Percentiles rank a stretch among this genome's conserved stretches.
phyloP scores from a whole-genome alignment of 2,888 invertebrate species.

The Eugnorisma glareosa region DNA sequence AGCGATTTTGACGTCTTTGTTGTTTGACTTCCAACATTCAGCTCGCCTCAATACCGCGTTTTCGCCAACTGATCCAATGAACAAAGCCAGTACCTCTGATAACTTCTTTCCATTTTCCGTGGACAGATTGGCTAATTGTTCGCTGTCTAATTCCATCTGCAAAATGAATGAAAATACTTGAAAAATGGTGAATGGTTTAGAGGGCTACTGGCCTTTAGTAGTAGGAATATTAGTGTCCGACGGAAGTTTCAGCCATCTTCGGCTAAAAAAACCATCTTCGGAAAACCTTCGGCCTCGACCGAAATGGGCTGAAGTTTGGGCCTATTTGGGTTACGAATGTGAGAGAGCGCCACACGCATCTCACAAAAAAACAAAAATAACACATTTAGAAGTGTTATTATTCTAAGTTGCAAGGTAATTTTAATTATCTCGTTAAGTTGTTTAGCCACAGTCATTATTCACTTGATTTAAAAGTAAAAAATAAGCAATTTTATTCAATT shows the following conservation, averaged over 20 bases:
- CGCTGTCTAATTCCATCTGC: constrained; percentile 92
- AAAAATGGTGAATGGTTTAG: background rate
- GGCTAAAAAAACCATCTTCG: no score
- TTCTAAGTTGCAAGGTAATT: background rate
- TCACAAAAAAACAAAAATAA: no score
- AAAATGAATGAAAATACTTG: constrained; percentile 56
- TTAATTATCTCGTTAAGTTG: background rate
- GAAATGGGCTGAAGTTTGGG: background rate
- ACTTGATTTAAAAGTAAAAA: background rate
- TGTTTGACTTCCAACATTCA: constrained; percentile 92
- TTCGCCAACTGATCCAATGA: constrained; percentile 97
- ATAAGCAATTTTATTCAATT: background rate
- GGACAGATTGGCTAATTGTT: constrained; percentile 92
- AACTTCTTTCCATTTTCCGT: constrained; percentile 93
- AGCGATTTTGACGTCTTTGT: constrained; percentile 88
- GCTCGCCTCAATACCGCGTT: constrained; percentile 96
- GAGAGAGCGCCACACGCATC: background rate
- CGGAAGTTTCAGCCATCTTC: background rate
- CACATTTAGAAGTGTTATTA: no score
- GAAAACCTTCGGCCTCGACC: background rate
- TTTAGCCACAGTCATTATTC: background rate
- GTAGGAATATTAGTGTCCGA: background rate
- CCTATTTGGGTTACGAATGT: background rate
- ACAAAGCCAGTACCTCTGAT: constrained; percentile 95
- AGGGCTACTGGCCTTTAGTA: background rate